Base-by-base conservation (phyloP, 2,797 vertebrate genomes). In the Crax fasciolata region DNA sequence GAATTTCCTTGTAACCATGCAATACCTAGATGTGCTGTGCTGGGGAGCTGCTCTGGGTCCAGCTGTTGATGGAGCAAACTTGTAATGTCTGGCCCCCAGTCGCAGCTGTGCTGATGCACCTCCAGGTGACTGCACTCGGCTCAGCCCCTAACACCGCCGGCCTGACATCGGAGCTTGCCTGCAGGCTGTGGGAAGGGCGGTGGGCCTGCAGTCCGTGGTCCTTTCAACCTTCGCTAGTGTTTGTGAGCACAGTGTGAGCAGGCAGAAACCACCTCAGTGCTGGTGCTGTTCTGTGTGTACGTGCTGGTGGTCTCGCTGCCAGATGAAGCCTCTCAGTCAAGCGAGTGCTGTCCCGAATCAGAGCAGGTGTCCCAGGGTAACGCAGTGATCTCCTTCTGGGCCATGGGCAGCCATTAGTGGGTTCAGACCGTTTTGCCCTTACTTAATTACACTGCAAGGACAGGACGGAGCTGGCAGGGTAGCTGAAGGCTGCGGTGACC, bases 371-470 rank as follows among this genome's bases (percentile, higher is more conserved):
- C 89, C 93, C 87, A 80, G 57, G 80, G 39, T 73, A 81, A 81
- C 39, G 46, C 89, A 78, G 68, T 30, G 51, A 81, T 84, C 94
- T 96, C 83, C 92, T 91, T 79, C 68, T 80, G 92, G 86, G 87
- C 55, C 23, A 10, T 74, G 87, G 0, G 28, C 67, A 91, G 57
- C 89, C 66, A 78, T 95, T 93, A 95, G 83, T 63, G 87, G 68
- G 79, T 92, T 89, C 82, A 32, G 54, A 73, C 74, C 66, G 41
- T 61, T 93, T 91, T 93, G 63, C 83, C 89, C 80, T 89, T 89
- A 66, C 79, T 95, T 95, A 93, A 97, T 95, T 94, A 78, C 84
- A 85, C 85, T 89, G 90, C 63, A 83, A 93, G 89, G 96, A 95
- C 59, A 78, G 71, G 48, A 68, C 81, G 83, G 84, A 78, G 62